Evolutionary conservation across 92 coral and sea anemone genomes (phyloP).

Genomic region (Zoanthus sociatus): DNA sequence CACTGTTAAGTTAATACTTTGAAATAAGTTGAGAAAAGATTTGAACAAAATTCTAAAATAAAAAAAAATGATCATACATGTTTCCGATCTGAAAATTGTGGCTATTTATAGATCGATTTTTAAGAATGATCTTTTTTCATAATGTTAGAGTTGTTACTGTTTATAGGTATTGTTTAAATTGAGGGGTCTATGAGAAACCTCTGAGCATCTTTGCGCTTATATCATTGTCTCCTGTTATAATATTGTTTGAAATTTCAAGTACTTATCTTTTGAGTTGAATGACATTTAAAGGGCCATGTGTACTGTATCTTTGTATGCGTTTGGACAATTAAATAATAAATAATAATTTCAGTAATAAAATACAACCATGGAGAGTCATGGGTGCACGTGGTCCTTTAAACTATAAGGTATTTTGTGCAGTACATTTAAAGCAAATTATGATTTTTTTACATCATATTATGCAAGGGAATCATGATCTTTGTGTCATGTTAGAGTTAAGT

Average conservation of each 20-base stretch:
- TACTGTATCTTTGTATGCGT: slow-evolving; percentile 11
- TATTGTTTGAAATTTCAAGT: slow-evolving; percentile 33
- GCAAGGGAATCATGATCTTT: slow-evolving; percentile 20
- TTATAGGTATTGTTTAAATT: slow-evolving; percentile 12
- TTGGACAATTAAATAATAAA: slow-evolving; percentile 11
- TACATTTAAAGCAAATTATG: slow-evolving; percentile 30
- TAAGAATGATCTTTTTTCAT: slow-evolving; percentile 28
- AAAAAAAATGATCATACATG: slow-evolving; percentile 16
- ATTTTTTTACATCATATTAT: slow-evolving; percentile 18
- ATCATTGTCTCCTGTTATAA: slow-evolving; percentile 30
- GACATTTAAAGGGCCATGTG: slow-evolving; percentile 15
- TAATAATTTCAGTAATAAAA: slow-evolving; percentile 19
- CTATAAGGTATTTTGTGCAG: slow-evolving; percentile 26
- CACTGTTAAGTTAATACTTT: too few species aligned
- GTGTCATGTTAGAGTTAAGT: slow-evolving; percentile 27
- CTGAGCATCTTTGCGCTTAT: slow-evolving; percentile 26
- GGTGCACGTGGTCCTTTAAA: slow-evolving; percentile 26
- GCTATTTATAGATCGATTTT: slow-evolving; percentile 18
- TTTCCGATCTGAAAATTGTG: slow-evolving; percentile 19
- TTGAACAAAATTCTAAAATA: too few species aligned
- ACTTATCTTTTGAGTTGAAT: slow-evolving; percentile 24
- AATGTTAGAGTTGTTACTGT: slow-evolving; percentile 11
- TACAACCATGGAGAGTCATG: slow-evolving; percentile 27
- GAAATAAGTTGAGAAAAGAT: too few species aligned
- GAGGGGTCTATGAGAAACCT: slow-evolving; percentile 37